phyloP scores from a whole-genome alignment of 2,888 invertebrate genomes.

The Cheilosia vulpina region DNA sequence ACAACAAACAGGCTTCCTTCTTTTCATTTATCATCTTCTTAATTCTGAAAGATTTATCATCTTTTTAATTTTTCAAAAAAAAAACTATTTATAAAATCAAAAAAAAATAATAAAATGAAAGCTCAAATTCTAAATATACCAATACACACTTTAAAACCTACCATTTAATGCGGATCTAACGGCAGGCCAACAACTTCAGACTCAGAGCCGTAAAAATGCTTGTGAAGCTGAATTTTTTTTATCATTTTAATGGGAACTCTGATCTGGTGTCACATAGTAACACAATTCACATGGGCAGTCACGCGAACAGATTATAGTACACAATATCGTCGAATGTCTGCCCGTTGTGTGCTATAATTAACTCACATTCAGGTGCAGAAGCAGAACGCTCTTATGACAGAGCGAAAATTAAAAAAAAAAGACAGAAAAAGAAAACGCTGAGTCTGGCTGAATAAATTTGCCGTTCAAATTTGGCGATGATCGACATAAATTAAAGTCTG shows the following conservation, averaged over 20 bases:
- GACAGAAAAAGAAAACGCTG: slow-evolving; percentile 11
- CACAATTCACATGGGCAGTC: slow-evolving; percentile 37
- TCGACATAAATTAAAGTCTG: slow-evolving; percentile 21
- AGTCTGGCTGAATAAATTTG: slow-evolving; percentile 28
- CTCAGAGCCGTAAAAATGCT: slow-evolving; percentile 1
- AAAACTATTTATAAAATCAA: too few species aligned
- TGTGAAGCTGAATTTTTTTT: background rate
- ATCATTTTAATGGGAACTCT: slow-evolving; percentile 20
- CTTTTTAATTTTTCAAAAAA: too few species aligned
- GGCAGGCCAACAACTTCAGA: background rate
- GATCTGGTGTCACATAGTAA: slow-evolving; percentile 49
- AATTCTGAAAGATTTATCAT: too few species aligned
- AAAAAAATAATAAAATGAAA: too few species aligned
- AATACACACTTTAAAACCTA: background rate
- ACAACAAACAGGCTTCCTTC: too few species aligned
- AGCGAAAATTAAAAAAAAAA: background rate
- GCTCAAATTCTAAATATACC: background rate
- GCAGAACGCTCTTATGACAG: slow-evolving; percentile 5
- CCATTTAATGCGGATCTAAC: background rate
- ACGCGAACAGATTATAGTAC: slow-evolving; percentile 13
- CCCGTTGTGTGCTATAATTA: slow-evolving; percentile 1
- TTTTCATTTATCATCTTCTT: too few species aligned
- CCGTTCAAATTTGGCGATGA: slow-evolving; percentile 25
- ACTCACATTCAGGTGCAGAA: slow-evolving; percentile 19
- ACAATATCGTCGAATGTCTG: background rate